Percentiles rank a stretch among this genome's conserved stretches.
Conservation (phyloP, 2,888 invertebrate species). For the Acleris emargana region DNA sequence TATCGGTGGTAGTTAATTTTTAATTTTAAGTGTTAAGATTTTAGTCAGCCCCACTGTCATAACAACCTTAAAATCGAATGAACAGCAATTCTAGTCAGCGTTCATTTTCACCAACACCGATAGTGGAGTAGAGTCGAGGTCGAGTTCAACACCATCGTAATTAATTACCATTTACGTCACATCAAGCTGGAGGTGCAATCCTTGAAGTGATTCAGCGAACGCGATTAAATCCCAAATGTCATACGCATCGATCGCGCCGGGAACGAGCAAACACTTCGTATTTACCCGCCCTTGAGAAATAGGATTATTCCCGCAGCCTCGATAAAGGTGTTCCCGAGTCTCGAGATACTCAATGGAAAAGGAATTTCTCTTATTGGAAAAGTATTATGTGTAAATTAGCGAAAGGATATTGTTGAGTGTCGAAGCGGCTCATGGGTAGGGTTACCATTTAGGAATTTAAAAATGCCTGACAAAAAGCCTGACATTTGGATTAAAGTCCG, state of each 20-base stretch:
- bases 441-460: no score
- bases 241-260: constrained; percentile 30
- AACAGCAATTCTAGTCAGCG: no score
- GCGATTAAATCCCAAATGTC: constrained; percentile 35
- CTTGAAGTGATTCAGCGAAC: constrained; percentile 29
- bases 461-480: no score
- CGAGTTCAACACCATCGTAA: neutral
- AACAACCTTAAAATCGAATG: no score
- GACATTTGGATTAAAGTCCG: no score
- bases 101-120: no score
- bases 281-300: constrained; percentile 35
- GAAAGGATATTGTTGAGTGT: constrained; percentile 30
- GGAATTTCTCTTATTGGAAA: constrained; percentile 34
- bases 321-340: constrained; percentile 35
- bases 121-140: no score
- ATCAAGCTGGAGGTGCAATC: constrained; percentile 11
- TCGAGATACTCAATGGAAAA: constrained; percentile 32
- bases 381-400: constrained; percentile 37
- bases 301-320: constrained; percentile 35
- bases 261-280: constrained; percentile 33
- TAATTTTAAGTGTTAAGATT: no score
- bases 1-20: no score
- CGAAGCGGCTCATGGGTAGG: constrained; percentile 13
- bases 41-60: no score
- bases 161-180: neutral